phyloP scores from a whole-genome alignment of 2,888 invertebrate species.

The Allacma fusca region DNA sequence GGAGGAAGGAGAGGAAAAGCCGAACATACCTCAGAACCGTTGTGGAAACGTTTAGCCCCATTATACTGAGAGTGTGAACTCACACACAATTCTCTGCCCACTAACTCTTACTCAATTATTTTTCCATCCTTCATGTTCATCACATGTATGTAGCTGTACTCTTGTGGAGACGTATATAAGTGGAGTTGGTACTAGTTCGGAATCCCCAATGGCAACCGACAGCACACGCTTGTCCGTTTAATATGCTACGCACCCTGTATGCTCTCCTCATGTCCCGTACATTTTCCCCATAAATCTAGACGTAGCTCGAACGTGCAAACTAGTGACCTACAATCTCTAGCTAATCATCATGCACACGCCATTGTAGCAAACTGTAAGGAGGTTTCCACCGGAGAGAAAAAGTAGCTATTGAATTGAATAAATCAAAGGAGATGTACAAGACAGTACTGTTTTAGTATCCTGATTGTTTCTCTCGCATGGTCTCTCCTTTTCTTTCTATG shows the following conservation, averaged over 20 bases:
- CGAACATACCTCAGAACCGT: not conserved
- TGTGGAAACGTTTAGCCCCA: constrained; percentile 16
- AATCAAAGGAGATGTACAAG: not conserved
- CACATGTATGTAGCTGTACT: not conserved
- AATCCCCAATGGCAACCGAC: constrained; percentile 31
- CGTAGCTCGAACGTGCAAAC: not conserved
- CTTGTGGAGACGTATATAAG: not conserved
- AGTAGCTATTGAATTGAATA: not conserved
- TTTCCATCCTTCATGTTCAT: constrained; percentile 44
- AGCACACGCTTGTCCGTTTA: constrained; percentile 25
- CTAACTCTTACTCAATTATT: constrained; percentile 46
- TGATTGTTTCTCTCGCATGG: too few relatives aligned
- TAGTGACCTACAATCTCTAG: constrained; percentile 3
- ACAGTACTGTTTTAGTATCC: too few relatives aligned
- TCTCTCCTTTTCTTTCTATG: too few relatives aligned
- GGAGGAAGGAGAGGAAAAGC: too few relatives aligned
- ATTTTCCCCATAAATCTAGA: constrained; percentile 5
- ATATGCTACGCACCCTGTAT: constrained; percentile 13
- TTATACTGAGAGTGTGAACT: constrained; percentile 38
- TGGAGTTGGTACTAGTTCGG: not conserved
- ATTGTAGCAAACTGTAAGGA: not conserved
- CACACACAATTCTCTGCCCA: constrained; percentile 40
- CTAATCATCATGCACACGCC: constrained; percentile 7
- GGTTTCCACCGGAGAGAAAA: not conserved
- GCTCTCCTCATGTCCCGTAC: not conserved